Evolutionary conservation across 2,113 vertebrate species (phyloP), one percentile per base, ranked within the genome.

Genomic region (Delphinapterus leucas): DNA sequence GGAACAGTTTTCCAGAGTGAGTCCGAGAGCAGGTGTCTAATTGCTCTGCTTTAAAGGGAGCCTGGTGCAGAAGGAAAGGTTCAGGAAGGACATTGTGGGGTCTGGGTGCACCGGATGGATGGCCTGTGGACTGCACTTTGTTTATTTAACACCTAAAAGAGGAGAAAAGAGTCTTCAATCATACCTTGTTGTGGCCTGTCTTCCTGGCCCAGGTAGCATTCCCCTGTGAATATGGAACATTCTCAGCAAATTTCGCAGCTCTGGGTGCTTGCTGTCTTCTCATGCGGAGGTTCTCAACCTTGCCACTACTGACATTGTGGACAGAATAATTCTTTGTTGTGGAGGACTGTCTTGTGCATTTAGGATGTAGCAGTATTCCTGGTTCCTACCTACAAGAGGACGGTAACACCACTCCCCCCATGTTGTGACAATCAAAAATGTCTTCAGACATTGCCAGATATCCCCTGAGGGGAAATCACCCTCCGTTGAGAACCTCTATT

Each of bases 21-120:
- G 25, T 82, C 61, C 82, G 84, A 88, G 68, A 94, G 63, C 96
- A 96, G 84, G 76, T 92, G 85, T 79, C 95, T 96, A 93, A 96
- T 89, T 92, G 60, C 36, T 90, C 21, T 85, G 63, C 81, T 88
- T 95, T 79, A 49, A 74, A 92, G 81, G 74, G 23, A 94, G 28
- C 25, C 73, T 18, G 25, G 20, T 31, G 33, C 11, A 12, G 55
- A 92, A 90, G 25, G n/a, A 73, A 63, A 92, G 74, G 79, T 83
- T 79, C 86, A 6, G 80, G 73, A 65, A 76, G 60, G 91, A 86
- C 28, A 1, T 36, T 4, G 41, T 33, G 21, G 71, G 70, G 73
- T 18, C 65, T 83, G 71, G 53, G 58, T 21, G 23, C 55, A 11
- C n/a, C 65, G 26, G 33, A 18, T 14, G 71, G 73, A 38, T 60